Evolutionary conservation across 2,888 invertebrate genomes (phyloP), one percentile per base, ranked within the genome.

Genomic region (Brachyptera putata): DNA sequence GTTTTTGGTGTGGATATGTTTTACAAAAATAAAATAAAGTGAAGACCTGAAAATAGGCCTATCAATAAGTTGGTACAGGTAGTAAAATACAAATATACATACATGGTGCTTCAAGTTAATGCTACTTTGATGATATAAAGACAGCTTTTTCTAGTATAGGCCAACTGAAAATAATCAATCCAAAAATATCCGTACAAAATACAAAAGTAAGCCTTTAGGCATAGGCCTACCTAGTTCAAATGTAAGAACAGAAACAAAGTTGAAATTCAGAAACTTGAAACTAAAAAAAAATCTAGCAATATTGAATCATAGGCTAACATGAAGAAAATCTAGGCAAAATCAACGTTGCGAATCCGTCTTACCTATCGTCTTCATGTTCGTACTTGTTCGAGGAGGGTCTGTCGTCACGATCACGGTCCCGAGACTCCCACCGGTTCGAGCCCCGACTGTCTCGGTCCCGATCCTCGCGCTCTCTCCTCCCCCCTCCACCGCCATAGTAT

Each of bases 331-430:
- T 7, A 5, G 34, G 5, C 30, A 30, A 56, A 7, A 57, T 39
- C 18, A 56, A 56, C 14, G 59, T 53, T 59, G 64, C 55, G 48
- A 49, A 24, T 39, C 39, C 22, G 56, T 30, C 66, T 68, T 73
- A 74, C 74, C 74, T 74, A 67, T 70, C 71, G 18, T 71, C 72
- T 58, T 69, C 68, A 67, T 70, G 72, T 63, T 69, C 69, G 64
- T 63, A n/a, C n/a, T n/a, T n/a, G n/a, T n/a, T n/a, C n/a, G n/a
- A n/a, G n/a, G n/a, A n/a, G n/a, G n/a, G n/a, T n/a, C n/a, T n/a
- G n/a, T n/a, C 69, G 34, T 34, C 50, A 5, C 26, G 48, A 16
- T 25, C 13, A n/a, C 43, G 46, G 18, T 57, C 49, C 11, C 56
- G 46, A 1, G 34, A 46, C 56, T 56, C n/a, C 16, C 21, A 16